Base-by-base conservation (phyloP, 1,140 invertebrate species). In the Orius laevigatus region DNA sequence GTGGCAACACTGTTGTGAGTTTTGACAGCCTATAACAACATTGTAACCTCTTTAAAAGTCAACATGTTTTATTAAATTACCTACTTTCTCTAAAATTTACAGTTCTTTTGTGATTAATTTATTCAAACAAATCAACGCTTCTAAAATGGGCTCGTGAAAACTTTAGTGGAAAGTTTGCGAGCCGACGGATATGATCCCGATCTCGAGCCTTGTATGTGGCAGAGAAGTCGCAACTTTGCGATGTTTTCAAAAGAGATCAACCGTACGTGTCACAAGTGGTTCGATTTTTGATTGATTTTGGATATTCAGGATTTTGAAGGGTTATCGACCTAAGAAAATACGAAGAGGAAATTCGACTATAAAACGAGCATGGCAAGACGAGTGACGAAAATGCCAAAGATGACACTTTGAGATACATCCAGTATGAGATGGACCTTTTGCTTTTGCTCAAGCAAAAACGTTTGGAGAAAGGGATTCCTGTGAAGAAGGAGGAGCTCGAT, bases 191-290 rank as follows among this genome's bases (percentile, higher is more conserved):
- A 78, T 78, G 73, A 70, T 82, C 57, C 72, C 71, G 49, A 76
- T 79, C 63, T 84, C 51, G 77, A 81, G 61, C 72, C 79, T 56
- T 78, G n/a, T n/a, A n/a, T n/a, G n/a, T n/a, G n/a, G n/a, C 83
- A 74, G 68, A 75, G 63, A 69, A 71, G 48, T 70, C 78, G 32
- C 69, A 73, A 56, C 62, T 84, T 33, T 83, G 79, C 56, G 67
- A 69, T 12, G 68, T n/a, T n/a, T n/a, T n/a, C 68, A 54, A 66
- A 70, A 51, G 80, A 84, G 70, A 74, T 78, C 59, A 73, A 65
- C 78, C 79, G 60, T 59, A 59, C 42, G 33, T 36, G 50, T 52
- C 50, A 53, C 53, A 49, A 2, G 41, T 10, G 10, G 25, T 11
- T 36, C 25, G 35, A 35, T 36, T 51, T 5, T 18, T 6, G 16